Conservation (phyloP, 2,113 vertebrate genomes). For the Brevimyrus niger region DNA sequence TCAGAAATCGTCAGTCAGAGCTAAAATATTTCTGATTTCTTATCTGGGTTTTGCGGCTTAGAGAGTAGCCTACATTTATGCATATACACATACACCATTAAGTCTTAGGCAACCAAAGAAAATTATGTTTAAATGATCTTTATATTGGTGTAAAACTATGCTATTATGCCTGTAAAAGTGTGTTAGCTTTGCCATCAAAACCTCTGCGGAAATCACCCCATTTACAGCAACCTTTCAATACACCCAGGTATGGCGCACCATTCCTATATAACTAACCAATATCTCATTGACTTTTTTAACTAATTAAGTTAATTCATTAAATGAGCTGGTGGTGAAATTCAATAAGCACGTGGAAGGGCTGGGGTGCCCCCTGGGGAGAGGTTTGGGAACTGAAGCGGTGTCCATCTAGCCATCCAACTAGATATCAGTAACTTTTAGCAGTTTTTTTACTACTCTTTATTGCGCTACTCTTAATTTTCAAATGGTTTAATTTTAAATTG, state of each 20-base stretch:
- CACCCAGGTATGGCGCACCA: not conserved
- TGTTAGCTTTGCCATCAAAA: not conserved
- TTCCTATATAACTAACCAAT: too few species aligned
- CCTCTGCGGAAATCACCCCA: not conserved
- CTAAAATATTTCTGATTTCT: not conserved
- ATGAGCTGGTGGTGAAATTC: not conserved
- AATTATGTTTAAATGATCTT: not conserved
- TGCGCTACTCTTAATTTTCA: not conserved
- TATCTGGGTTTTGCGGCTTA: not conserved
- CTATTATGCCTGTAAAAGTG: not conserved
- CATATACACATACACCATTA: not conserved
- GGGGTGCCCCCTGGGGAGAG: not conserved
- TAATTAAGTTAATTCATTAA: too few species aligned
- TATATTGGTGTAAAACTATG: not conserved
- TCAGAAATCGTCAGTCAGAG: not conserved
- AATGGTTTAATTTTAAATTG: not conserved
- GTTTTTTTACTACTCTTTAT: not conserved
- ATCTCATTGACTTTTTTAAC: too few species aligned
- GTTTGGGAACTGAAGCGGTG: not conserved
- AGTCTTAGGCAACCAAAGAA: not conserved
- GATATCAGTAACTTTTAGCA: not conserved
- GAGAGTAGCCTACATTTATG: not conserved
- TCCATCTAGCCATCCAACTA: not conserved
- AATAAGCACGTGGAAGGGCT: not conserved
- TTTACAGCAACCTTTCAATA: not conserved